Base-by-base conservation (phyloP, 2,888 invertebrate species). In the Imbricaverruca yamaguchii region DNA sequence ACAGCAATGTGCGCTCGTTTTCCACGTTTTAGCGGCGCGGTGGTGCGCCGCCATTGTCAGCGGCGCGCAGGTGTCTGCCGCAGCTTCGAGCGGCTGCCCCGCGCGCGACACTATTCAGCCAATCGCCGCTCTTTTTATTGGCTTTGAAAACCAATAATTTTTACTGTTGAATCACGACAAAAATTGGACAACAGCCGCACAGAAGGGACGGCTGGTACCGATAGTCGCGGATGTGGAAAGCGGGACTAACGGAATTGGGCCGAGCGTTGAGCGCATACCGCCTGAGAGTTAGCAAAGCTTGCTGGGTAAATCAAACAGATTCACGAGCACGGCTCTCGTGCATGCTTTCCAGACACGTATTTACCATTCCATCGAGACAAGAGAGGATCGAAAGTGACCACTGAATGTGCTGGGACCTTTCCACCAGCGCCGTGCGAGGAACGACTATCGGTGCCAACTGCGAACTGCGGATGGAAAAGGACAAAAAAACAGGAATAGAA, bases 91-190 rank as follows among this genome's bases (percentile, higher is more conserved):
- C 69, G 69, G 0, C 69, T 1, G 69, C 69, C 69, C 39, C 69
- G 69, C 69, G 69, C 69, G 69, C 69, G 15, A 23, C 39, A 4
- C 69, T 39, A 69, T 69, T 69, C 69, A 69, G 39, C 13, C 69
- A 39, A 15, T 39, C 69, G 39, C 69, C 69, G 25, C 69, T 69
- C 69, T 69, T 69, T 69, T 69, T 69, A 69, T 69, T 69, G 69
- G 69, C 69, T 69, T 69, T 69, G 69, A 69, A 69, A 69, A 69
- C 69, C 69, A 69, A 69, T 69, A 69, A 69, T 69, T 69, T 69
- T 69, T 69, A 69, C 69, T 69, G 39, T 69, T 69, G 69, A 69
- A 69, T 23, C 69, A 25, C 69, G 69, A 69, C 69, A 69, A 69
- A 69, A 69, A 69, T 69, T 69, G 69, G 69, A 39, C 69, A 69